These are phyloP conservation scores for Montipora sp. DNA, from an alignment of 64 coral and sea anemone species.

Conservation along the genomic window DNA sequence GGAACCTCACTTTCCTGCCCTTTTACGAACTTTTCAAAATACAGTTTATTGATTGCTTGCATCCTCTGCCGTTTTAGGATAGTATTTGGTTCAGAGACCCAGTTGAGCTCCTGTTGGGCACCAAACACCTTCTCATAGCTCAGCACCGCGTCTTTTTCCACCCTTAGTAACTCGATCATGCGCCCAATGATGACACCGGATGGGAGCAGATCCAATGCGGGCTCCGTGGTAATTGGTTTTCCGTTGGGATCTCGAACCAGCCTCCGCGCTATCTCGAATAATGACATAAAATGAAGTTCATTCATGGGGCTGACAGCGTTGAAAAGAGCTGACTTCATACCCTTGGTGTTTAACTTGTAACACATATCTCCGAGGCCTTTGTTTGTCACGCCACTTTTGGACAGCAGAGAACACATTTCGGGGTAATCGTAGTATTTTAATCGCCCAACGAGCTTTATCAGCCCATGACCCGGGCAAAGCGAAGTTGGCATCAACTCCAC, in stretches of 20 bases:
- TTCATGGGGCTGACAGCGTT: conserved; percentile 95
- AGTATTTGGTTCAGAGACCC: conserved; percentile 74
- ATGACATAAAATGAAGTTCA: conserved; percentile 89
- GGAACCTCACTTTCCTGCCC: conserved; percentile 29
- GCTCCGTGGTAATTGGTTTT: conserved; percentile 71
- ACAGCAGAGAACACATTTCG: conserved; percentile 78
- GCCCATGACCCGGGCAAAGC: conserved; percentile 76
- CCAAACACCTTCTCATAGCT: conserved; percentile 82
- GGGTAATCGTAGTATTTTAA: conserved; percentile 84
- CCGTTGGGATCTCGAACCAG: conserved; percentile 81
- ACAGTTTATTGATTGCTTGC: conserved; percentile 75
- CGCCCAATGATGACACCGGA: conserved; percentile 73
- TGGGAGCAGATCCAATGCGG: conserved; percentile 74
- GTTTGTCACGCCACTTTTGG: conserved; percentile 72
- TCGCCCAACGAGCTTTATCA: conserved; percentile 87
- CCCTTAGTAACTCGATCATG: conserved; percentile 63
- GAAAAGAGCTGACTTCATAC: conserved; percentile 87
- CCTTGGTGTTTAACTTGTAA: conserved; percentile 80
- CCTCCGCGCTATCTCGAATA: conserved; percentile 86
- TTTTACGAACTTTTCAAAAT: conserved; percentile 72
- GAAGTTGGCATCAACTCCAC: conserved; percentile 86
- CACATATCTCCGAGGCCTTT: conserved; percentile 89
- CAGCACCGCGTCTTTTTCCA: conserved; percentile 68
- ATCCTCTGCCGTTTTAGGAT: conserved; percentile 90
- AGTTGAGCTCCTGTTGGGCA: conserved; percentile 77